Base-by-base conservation (phyloP, 2,113 vertebrate genomes). In the Odobenus rosmarus region DNA sequence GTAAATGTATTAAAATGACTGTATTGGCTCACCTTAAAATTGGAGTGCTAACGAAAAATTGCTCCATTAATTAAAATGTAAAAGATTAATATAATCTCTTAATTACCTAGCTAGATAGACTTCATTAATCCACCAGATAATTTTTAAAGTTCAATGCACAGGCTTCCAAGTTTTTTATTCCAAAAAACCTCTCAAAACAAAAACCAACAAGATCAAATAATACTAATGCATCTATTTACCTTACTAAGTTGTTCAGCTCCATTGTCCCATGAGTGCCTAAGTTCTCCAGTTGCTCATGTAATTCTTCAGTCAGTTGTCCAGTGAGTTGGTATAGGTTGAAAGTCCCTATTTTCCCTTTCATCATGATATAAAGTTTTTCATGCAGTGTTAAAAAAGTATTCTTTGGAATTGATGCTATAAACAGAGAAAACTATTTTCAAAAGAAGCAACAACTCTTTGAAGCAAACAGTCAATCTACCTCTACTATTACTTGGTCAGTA, bases 391-490 rank as follows among this genome's bases (percentile, higher is more conserved):
- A 99, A 98, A 99, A 99, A 83, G 98, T 93, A 85, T 99, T 98
- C 93, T 99, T 99, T 96, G 98, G 98, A 97, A 99, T 97, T 88
- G 99, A 99, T 87, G 98, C 99, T 99, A 87, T 92, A 97, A 90
- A 98, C 10, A 94, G 57, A 98, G 91, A 97, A 90, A 87, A 90
- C 4, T 55, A 76, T 71, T 97, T 92, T 97, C 69, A 90, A 92
- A 96, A 89, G 64, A 91, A 88, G 89, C 15, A 86, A 92, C 13
- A 53, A 55, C 15, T 53, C 4, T 39, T 82, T 88, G n/a, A 81
- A 61, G 36, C 26, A 57, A 49, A 69, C 3, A 87, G 42, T n/a
- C n/a, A 42, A 3, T 31, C 76, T 12, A 64, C 12, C 4, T 76
- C 53, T 74, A 31, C 16, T 61, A 81, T 42, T 12, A 31, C 24